Evolutionary conservation across 2,888 invertebrate species (phyloP).

Genomic region (Sinhomidia bicolor): DNA sequence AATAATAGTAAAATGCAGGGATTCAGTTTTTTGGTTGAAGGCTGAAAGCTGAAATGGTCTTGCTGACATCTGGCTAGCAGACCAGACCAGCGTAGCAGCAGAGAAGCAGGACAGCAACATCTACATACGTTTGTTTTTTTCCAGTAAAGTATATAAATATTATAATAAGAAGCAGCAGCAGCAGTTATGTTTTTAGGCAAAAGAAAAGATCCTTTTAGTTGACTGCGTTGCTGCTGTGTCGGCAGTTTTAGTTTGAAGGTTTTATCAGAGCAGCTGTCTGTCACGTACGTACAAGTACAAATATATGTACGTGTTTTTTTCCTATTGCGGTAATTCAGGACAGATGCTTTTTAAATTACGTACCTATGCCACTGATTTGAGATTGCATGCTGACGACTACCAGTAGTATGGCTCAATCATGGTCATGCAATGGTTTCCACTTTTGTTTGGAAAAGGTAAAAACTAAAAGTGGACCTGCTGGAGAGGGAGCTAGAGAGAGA

Average conservation of each 20-base stretch:
- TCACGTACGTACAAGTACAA: constrained; percentile 29
- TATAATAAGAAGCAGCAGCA: too few relatives aligned
- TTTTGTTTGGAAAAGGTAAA: background rate
- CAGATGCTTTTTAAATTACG: constrained; percentile 21
- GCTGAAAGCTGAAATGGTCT: background rate
- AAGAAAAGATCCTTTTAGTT: background rate
- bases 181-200: background rate
- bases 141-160: background rate
- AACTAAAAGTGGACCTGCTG: background rate
- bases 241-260: constrained; percentile 15
- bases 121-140: background rate
- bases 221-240: constrained; percentile 10
- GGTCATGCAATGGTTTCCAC: too few relatives aligned
- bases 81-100: background rate
- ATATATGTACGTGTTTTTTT: background rate
- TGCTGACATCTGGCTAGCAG: constrained; percentile 51
- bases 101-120: background rate
- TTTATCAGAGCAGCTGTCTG: constrained; percentile 32
- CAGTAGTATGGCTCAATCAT: background rate
- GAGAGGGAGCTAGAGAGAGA: too few relatives aligned
- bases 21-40: constrained; percentile 21
- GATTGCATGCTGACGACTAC: background rate
- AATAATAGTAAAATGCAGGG: constrained; percentile 29
- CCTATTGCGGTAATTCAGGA: constrained; percentile 1
- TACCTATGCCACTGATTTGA: too few relatives aligned